Evolutionary conservation across 2,797 vertebrate genomes (phyloP), one percentile per base, ranked within the genome.

Genomic region (Sebastolobus altivelis): DNA sequence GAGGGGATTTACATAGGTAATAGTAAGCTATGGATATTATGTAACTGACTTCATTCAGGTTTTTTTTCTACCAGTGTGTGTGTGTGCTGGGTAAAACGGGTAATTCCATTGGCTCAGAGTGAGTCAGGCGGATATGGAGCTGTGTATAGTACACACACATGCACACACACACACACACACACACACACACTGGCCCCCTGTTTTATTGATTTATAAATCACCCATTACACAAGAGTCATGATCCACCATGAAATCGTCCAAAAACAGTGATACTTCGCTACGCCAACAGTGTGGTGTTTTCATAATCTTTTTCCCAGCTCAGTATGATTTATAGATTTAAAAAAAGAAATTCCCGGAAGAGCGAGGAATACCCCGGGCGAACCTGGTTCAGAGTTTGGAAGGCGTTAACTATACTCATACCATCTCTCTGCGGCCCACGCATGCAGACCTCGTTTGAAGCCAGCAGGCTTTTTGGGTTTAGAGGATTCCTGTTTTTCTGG

Each of bases 401-500:
- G 79, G 76, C 79, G 68, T 82, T 75, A 68, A 85, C 87, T 46
- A 43, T 7, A 67, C 67, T 89, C 86, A 79, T 84, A 77, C 79
- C 75, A 86, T 90, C 81, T 81, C 38, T 69, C 65, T 69, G 70
- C 87, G 82, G 59, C 90, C 88, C 85, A 93, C 92, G 84, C 90
- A 90, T 3, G 65, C 65, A 83, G 82, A 83, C 55, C 75, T 89
- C 9, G 35, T 73, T 69, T 85, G 67, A 82, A 82, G 80, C 82
- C 86, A 71, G 71, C 55, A 82, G 86, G 88, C 89, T 63, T 84
- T 46, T 74, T 72, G 85, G 82, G 77, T 80, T 92, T 65, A 88
- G 67, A 90, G 80, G 85, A 90, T 93, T 93, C 90, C 92, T 91
- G 91, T 93, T 92, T 92, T 92, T 91, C 92, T 80, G 84, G 89